phyloP scores from a whole-genome alignment of 2,888 invertebrate genomes.

The Lagria hirta region DNA sequence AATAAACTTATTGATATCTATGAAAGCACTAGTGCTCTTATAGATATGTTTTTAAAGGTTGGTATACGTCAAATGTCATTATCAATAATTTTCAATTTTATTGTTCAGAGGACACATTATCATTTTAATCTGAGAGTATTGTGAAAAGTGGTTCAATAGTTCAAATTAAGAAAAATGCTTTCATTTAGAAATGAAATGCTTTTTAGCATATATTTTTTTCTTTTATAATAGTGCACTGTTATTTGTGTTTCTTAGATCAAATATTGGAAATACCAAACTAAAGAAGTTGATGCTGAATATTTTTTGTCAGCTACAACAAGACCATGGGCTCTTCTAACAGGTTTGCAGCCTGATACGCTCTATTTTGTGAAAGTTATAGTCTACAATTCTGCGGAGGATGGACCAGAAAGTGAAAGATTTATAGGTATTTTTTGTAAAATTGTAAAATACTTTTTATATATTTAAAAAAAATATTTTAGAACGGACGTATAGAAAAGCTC shows the following conservation, averaged over 20 bases:
- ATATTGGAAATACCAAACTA: conserved; percentile 80
- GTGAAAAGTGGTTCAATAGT: too few species aligned
- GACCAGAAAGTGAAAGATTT: conserved; percentile 90
- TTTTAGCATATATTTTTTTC: too few species aligned
- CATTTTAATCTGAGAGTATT: neutral
- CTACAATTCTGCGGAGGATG: conserved; percentile 94
- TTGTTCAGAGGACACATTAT: too few species aligned
- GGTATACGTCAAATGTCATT: too few species aligned
- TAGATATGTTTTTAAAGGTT: too few species aligned
- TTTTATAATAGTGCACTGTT: conserved; percentile 8
- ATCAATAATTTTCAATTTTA: too few species aligned
- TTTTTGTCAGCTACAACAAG: conserved; percentile 81
- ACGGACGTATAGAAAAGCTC: conserved; percentile 87
- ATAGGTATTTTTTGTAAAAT: conserved; percentile 56
- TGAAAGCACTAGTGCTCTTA: too few species aligned
- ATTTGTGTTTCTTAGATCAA: too few species aligned
- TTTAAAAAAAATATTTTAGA: conserved; percentile 55
- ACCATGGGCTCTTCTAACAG: conserved; percentile 88
- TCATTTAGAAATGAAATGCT: too few species aligned
- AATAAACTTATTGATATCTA: too few species aligned
- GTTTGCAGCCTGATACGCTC: conserved; percentile 87
- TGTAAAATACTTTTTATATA: conserved; percentile 11
- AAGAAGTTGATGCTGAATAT: conserved; percentile 78
- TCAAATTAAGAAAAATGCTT: too few species aligned
- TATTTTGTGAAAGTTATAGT: conserved; percentile 94